phyloP scores from a whole-genome alignment of 2,888 invertebrate species.

The Mylabris sibirica region DNA sequence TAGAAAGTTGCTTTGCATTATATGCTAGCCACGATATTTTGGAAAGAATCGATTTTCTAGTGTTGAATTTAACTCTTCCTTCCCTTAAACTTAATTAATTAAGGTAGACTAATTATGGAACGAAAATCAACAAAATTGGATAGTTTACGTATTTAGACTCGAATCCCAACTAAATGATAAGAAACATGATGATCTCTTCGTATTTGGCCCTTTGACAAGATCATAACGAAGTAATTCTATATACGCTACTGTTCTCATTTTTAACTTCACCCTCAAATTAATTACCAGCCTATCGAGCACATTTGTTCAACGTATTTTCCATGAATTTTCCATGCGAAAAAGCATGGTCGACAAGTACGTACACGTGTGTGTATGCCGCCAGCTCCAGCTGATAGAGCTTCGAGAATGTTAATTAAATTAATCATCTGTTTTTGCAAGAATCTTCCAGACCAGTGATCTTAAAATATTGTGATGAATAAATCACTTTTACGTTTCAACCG shows the following conservation, averaged over 20 bases:
- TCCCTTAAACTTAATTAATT: too few species aligned
- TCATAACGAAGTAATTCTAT: background rate
- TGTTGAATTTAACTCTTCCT: too few species aligned
- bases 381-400: background rate
- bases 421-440: slow-evolving; percentile 43
- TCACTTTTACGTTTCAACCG: slow-evolving; percentile 42
- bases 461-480: slow-evolving; percentile 39
- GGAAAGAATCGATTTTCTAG: too few species aligned
- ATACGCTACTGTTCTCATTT: background rate
- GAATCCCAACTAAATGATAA: too few species aligned
- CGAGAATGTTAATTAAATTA: slow-evolving; percentile 45
- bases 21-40: too few species aligned
- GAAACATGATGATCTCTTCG: background rate
- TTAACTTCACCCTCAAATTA: too few species aligned
- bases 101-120: too few species aligned
- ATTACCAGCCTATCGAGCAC: background rate
- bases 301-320: too few species aligned
- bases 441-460: slow-evolving; percentile 40
- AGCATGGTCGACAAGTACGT: background rate
- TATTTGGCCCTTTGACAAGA: background rate
- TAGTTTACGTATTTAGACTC: too few species aligned
- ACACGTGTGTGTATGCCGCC: background rate
- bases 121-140: too few species aligned
- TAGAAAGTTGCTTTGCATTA: too few species aligned
- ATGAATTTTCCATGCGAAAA: background rate